Conservation (phyloP, 2,888 invertebrate genomes). For the Venustoraphidia nigricollis region DNA sequence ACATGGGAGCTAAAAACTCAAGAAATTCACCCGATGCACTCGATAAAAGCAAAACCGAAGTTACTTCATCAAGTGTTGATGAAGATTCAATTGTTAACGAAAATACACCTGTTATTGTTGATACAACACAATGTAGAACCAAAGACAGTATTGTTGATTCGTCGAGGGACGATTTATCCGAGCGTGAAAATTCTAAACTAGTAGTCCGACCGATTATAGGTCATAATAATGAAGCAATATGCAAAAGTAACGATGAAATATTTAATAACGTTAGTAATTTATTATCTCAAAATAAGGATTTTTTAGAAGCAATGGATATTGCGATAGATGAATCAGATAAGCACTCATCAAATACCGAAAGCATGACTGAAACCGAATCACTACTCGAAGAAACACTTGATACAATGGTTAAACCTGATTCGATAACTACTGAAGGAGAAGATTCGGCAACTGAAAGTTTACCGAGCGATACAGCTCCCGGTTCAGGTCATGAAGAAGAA, state of each 20-base stretch:
- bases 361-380: background rate
- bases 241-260: background rate
- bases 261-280: background rate
- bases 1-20: background rate
- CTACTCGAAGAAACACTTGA: slow-evolving; percentile 15
- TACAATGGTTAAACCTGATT: slow-evolving; percentile 29
- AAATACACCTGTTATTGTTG: background rate
- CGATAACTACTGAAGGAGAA: slow-evolving; percentile 40
- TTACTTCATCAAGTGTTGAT: background rate
- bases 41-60: background rate
- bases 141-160: slow-evolving; percentile 10
- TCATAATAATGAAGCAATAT: background rate
- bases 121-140: slow-evolving; percentile 11
- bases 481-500: slow-evolving; percentile 39
- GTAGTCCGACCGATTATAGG: slow-evolving; percentile 8
- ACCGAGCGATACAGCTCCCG: slow-evolving; percentile 29
- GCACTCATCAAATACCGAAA: background rate
- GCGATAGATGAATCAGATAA: background rate
- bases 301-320: background rate
- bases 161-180: slow-evolving; percentile 12
- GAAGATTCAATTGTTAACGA: background rate
- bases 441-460: slow-evolving; percentile 47
- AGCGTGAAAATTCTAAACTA: slow-evolving; percentile 19
- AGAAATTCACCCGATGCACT: background rate
- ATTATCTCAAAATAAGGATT: background rate